These are phyloP conservation scores for Ophion costatus DNA, from an alignment of 2,888 invertebrate genomes.

Conservation along the genomic window DNA sequence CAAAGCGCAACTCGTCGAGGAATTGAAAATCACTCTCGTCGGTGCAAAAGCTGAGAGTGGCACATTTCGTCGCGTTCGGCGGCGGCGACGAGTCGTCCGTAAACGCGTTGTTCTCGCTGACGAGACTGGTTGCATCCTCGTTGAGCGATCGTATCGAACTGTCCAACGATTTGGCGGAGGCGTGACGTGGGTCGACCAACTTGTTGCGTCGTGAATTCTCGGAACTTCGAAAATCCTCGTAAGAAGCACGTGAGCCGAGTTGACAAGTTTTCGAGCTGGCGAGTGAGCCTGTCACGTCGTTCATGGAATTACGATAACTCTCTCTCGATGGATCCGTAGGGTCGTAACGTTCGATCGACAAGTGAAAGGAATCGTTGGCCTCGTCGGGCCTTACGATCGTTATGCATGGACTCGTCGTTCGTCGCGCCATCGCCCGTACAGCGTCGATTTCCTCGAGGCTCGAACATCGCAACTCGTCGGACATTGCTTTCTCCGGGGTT, in stretches of 20 bases:
- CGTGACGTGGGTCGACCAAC: constrained; percentile 64
- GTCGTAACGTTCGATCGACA: constrained; percentile 72
- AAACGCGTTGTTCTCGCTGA: constrained; percentile 68
- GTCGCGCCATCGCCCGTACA: constrained; percentile 3
- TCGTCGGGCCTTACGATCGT: constrained; percentile 70
- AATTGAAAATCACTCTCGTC: constrained; percentile 67
- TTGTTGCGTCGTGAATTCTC: constrained; percentile 72
- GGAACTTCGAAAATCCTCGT: constrained; percentile 73
- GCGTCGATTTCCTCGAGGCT: constrained; percentile 62
- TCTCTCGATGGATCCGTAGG: constrained; percentile 64
- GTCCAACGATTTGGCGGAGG: constrained; percentile 69
- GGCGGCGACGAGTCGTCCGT: constrained; percentile 55
- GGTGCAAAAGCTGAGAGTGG: constrained; percentile 62
- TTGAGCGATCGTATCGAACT: constrained; percentile 70
- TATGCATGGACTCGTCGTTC: constrained; percentile 62
- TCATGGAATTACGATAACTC: constrained; percentile 77
- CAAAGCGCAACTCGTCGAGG: constrained; percentile 60
- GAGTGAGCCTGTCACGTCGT: constrained; percentile 75
- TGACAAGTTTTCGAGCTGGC: constrained; percentile 75
- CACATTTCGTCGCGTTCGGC: constrained; percentile 64
- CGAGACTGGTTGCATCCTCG: constrained; percentile 70
- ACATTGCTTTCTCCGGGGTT: constrained; percentile 62
- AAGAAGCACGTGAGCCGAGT: constrained; percentile 73
- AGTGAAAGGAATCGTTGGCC: constrained; percentile 78
- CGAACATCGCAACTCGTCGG: constrained; percentile 60